Evolutionary conservation across 2,797 vertebrate genomes (phyloP).

Genomic region (Holocentrus rufus): DNA sequence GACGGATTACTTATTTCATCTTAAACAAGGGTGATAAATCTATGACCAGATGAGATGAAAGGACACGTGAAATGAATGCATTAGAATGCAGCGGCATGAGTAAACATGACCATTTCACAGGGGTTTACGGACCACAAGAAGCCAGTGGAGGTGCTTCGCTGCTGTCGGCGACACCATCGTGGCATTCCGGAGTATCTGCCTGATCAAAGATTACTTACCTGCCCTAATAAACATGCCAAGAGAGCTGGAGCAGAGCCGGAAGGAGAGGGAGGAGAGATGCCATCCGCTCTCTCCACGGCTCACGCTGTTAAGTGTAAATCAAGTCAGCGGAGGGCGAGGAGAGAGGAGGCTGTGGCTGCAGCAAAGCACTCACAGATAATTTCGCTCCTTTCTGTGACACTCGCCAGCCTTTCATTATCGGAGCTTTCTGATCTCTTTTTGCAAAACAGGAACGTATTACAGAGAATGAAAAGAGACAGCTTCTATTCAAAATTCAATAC

Average conservation of each 20-base stretch:
- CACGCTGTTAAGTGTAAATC: conserved; percentile 46
- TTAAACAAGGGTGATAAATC: conserved; percentile 11
- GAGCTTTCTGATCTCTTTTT: conserved; percentile 41
- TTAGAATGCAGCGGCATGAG: conserved; percentile 29
- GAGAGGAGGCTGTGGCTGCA: conserved; percentile 27
- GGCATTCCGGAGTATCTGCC: conserved; percentile 20
- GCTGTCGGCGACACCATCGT: not conserved
- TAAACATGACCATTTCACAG: conserved; percentile 27
- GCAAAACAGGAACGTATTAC: conserved; percentile 39
- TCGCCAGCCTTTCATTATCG: conserved; percentile 37
- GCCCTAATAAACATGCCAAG: conserved; percentile 57
- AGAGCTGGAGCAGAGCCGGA: conserved; percentile 32
- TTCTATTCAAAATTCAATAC: conserved; percentile 36
- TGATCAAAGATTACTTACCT: conserved; percentile 61
- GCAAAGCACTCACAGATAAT: conserved; percentile 39
- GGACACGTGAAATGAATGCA: conserved; percentile 57
- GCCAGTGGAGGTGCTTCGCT: conserved; percentile 8
- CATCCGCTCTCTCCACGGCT: conserved; percentile 5
- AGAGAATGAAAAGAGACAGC: conserved; percentile 45
- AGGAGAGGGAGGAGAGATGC: conserved; percentile 11
- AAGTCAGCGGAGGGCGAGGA: conserved; percentile 22
- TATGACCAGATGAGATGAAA: conserved; percentile 41
- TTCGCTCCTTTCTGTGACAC: conserved; percentile 28
- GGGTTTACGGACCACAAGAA: conserved; percentile 15
- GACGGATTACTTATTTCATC: not conserved